Evolutionary conservation across 23 tunicate species (phyloP).

Genomic region (Botrylloides violaceus): DNA sequence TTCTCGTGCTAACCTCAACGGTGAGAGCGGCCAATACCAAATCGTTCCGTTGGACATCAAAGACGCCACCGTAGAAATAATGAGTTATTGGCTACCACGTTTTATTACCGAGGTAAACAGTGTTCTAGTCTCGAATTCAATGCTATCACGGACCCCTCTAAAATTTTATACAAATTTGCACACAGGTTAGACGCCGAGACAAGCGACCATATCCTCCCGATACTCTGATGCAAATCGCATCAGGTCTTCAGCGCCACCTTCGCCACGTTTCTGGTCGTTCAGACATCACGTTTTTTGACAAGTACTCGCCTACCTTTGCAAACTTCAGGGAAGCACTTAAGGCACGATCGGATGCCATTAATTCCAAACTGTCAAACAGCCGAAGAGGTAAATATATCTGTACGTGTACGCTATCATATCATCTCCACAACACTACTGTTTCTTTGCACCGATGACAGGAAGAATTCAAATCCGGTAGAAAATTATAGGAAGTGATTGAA

Average conservation of each 20-base stretch:
- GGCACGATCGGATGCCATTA: conserved; percentile 61
- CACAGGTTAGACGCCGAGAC: conserved; percentile 84
- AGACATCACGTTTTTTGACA: conserved; percentile 88
- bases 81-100: conserved; percentile 89
- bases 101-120: conserved; percentile 79
- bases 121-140: not conserved
- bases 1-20: conserved; percentile 46
- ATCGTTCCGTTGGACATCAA: conserved; percentile 81
- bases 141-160: too few species aligned
- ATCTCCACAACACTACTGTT: too few species aligned
- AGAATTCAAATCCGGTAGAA: too few species aligned
- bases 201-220: conserved; percentile 93
- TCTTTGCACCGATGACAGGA: too few species aligned
- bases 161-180: too few species aligned
- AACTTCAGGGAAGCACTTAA: conserved; percentile 86
- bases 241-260: conserved; percentile 82
- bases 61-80: conserved; percentile 63
- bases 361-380: conserved; percentile 25
- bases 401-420: too few species aligned
- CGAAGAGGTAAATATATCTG: not conserved
- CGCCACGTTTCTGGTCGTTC: conserved; percentile 82
- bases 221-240: conserved; percentile 95
- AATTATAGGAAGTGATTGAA: too few species aligned
- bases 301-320: conserved; percentile 88
- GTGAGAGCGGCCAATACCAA: conserved; percentile 31